These are phyloP conservation scores for Drosophila takahashii DNA, from an alignment of 1,140 invertebrate genomes.

Conservation along the genomic window DNA sequence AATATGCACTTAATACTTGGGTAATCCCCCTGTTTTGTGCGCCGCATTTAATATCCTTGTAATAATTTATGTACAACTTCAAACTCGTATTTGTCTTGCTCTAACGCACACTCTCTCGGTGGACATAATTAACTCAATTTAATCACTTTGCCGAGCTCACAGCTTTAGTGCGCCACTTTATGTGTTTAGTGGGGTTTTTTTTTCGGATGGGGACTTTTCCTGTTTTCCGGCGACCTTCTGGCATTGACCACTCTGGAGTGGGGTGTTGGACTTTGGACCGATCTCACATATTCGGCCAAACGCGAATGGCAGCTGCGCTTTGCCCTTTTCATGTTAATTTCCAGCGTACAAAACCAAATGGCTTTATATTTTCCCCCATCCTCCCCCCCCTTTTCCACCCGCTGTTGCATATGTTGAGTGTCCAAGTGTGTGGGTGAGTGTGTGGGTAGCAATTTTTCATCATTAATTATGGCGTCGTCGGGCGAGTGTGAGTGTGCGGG, in stretches of 20 bases:
- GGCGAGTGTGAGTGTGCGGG: conserved; percentile 56
- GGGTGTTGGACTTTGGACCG: conserved; percentile 6
- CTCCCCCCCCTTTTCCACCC: neutral
- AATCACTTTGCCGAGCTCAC: conserved; percentile 60
- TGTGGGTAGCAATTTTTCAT: conserved; percentile 80
- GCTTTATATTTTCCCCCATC: conserved; percentile 58
- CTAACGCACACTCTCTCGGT: conserved; percentile 17
- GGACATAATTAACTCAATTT: conserved; percentile 81
- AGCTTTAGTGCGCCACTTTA: conserved; percentile 77
- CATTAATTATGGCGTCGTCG: conserved; percentile 77
- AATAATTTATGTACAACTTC: conserved; percentile 62
- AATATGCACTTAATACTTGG: conserved; percentile 46
- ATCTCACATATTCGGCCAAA: conserved; percentile 50
- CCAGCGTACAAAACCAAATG: conserved; percentile 76
- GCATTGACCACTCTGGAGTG: conserved; percentile 29
- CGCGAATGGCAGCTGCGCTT: conserved; percentile 60
- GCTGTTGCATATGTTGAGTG: conserved; percentile 69
- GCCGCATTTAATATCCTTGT: conserved; percentile 58
- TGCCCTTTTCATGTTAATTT: conserved; percentile 82
- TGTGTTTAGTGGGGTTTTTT: conserved; percentile 35
- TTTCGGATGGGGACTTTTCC: conserved; percentile 3
- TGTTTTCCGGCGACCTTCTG: conserved; percentile 26
- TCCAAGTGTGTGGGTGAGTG: conserved; percentile 41
- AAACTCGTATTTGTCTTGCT: conserved; percentile 43
- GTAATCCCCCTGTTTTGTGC: conserved; percentile 37